Percentiles rank a stretch among this genome's conserved stretches.
Conservation (phyloP, 1,140 invertebrate species). For the Rhizoglyphus robini region DNA sequence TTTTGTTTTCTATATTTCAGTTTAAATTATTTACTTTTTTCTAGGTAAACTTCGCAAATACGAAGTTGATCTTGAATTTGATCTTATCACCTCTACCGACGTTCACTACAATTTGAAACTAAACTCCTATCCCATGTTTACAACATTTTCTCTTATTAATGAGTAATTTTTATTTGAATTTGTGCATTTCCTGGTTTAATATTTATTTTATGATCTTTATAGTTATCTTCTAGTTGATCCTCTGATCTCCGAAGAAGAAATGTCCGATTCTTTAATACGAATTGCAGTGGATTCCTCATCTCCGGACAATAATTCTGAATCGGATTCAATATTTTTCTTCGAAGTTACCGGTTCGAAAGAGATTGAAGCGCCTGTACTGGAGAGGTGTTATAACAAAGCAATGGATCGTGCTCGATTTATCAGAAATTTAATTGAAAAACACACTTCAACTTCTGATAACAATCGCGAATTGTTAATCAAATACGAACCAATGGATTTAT, state of each 20-base stretch:
- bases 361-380: neutral
- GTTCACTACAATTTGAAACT: neutral
- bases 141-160: neutral
- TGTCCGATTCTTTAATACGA: constrained; percentile 1
- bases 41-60: constrained; percentile 6
- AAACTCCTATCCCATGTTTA: neutral
- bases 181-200: no score
- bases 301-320: neutral
- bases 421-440: neutral
- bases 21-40: neutral
- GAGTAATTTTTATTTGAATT: neutral
- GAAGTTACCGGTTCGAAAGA: neutral
- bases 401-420: neutral
- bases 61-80: constrained; percentile 3
- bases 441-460: neutral
- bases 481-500: neutral
- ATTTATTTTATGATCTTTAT: no score
- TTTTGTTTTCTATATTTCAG: neutral
- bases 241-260: neutral
- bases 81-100: neutral
- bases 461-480: neutral
- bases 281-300: neutral
- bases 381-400: neutral
- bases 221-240: neutral
- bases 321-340: neutral